Base-by-base conservation (phyloP, 2,113 vertebrate species). In the Leucopsar rothschildi region DNA sequence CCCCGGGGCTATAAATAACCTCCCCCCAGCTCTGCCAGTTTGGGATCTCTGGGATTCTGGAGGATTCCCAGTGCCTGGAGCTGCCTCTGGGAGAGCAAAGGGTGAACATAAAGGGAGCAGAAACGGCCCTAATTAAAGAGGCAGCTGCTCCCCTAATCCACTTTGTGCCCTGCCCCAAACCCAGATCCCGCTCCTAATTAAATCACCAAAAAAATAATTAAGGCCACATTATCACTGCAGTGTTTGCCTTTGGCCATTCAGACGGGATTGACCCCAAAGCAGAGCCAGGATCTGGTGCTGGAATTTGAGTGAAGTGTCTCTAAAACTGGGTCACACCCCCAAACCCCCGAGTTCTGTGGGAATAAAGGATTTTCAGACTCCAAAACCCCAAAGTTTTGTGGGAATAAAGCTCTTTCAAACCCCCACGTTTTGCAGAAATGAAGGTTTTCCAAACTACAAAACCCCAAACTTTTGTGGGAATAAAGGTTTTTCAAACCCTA, bases 151-250 rank as follows among this genome's bases (percentile, higher is more conserved):
- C 95, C 82, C 39, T 86, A 50, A 91, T 91, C 84, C 69, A 71
- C 88, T 84, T 70, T 25, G 76, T 77, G 68, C 44, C 90, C 91
- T 94, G 78, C 83, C 88, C 82, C 72, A 15, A 93, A 95, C 80
- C 88, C 87, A 94, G 39, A 92, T 63, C 81, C 6, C 15, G 61
- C 61, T 91, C 92, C 75, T 94, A 91, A 94, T 92, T 95, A 90
- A 95, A 71, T 65, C 82, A 60, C 21, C 0, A 7, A 66, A 57
- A 64, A 63, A 49, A 50, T 1, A 56, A 92, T 60, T 66, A 90
- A 94, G 76, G 91, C 35, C 70, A 52, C 37, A 1, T 16, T 25
- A 1, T 79, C 63, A 55, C 19, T 88, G 73, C 94, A 59, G 29
- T 6, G 20, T 81, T 84, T 86, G 86, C 92, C 88, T 92, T 70